Conservation (phyloP, 1,140 invertebrate genomes). For the Phortica variegata region DNA sequence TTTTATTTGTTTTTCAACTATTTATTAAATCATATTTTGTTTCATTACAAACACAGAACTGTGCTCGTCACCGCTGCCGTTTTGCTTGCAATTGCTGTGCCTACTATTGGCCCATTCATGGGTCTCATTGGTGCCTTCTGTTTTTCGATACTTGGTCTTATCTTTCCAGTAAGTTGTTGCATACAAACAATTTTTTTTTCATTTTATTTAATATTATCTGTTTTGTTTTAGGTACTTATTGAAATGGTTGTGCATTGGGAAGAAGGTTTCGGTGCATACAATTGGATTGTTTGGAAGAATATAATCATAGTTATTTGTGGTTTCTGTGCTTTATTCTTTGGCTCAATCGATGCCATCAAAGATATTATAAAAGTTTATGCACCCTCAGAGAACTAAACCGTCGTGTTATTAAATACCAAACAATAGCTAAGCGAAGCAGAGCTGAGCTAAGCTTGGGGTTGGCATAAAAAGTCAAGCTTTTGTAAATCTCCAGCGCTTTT, state of each 20-base stretch:
- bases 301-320: conserved; percentile 73
- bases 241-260: conserved; percentile 58
- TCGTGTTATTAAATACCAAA: too few species aligned
- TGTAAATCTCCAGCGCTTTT: conserved; percentile 18
- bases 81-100: conserved; percentile 80
- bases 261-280: conserved; percentile 67
- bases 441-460: conserved; percentile 12
- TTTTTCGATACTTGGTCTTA: conserved; percentile 88
- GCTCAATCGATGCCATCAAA: conserved; percentile 73
- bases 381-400: too few species aligned
- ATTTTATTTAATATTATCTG: background rate
- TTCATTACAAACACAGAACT: conserved; percentile 42
- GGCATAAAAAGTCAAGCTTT: background rate
- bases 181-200: background rate
- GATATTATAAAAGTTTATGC: conserved; percentile 64
- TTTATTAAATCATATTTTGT: conserved; percentile 1
- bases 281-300: conserved; percentile 79
- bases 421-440: conserved; percentile 1
- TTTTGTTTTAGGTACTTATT: conserved; percentile 46
- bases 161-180: conserved; percentile 70
- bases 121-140: conserved; percentile 92
- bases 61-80: conserved; percentile 68
- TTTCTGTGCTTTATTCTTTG: conserved; percentile 74
- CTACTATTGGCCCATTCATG: conserved; percentile 87
- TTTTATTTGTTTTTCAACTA: background rate